Percentiles rank a stretch among this genome's conserved stretches.
Evolutionary conservation across 2,113 vertebrate genomes (phyloP).

Genomic region (Varanus komodoensis): DNA sequence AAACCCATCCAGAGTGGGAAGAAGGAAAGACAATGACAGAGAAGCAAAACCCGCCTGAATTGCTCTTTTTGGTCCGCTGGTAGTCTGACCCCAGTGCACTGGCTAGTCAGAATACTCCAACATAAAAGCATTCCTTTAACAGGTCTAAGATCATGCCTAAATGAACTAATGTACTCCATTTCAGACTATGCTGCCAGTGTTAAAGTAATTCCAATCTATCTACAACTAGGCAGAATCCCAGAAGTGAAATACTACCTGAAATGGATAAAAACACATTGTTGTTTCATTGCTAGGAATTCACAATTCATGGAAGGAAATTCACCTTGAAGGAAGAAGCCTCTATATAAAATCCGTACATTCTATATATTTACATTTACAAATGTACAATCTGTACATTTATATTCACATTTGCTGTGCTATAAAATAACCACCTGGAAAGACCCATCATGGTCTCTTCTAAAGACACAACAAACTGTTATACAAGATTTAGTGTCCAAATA

Average conservation of each 20-base stretch:
- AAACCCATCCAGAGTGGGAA: too few species aligned
- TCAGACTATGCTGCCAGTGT: background rate
- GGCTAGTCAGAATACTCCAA: too few species aligned
- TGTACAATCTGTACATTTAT: background rate
- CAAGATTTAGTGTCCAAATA: background rate
- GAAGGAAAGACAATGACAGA: too few species aligned
- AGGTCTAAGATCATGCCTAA: background rate
- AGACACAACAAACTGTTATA: constrained; percentile 38
- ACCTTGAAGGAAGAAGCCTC: background rate
- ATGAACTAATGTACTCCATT: background rate
- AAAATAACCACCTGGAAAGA: background rate
- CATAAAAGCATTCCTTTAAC: too few species aligned
- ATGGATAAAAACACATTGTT: background rate
- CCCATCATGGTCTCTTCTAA: constrained; percentile 4
- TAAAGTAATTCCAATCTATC: background rate
- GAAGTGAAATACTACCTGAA: background rate
- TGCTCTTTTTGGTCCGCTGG: too few species aligned
- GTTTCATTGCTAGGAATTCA: background rate
- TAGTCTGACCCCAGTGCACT: too few species aligned
- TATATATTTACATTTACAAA: background rate
- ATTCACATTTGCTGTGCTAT: background rate
- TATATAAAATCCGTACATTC: background rate
- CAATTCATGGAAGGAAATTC: background rate
- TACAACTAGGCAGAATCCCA: background rate
- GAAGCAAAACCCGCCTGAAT: too few species aligned